phyloP scores from a whole-genome alignment of 1,140 invertebrate genomes.

The Sycophila sp. region DNA sequence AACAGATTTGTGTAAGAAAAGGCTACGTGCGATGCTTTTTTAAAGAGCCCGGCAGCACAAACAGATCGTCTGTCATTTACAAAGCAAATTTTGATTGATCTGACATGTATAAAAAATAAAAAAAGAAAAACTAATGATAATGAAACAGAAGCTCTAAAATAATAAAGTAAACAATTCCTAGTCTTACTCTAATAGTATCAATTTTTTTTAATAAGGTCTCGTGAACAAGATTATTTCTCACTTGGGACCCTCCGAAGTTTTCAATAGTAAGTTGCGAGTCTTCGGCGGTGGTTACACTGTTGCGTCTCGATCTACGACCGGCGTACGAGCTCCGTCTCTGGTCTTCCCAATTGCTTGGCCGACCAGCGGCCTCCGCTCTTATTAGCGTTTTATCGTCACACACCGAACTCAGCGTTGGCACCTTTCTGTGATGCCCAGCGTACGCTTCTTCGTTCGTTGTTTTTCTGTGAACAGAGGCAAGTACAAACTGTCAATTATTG shows the following conservation, averaged over 20 bases:
- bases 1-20: not conserved
- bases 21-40: conserved; percentile 10
- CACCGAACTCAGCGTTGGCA: conserved; percentile 81
- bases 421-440: conserved; percentile 82
- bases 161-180: conserved; percentile 39
- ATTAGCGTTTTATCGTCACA: conserved; percentile 63
- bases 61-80: not conserved
- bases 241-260: conserved; percentile 90
- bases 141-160: conserved; percentile 35
- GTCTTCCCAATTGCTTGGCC: conserved; percentile 86
- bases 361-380: conserved; percentile 76
- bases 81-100: conserved; percentile 21
- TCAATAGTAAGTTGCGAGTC: conserved; percentile 90
- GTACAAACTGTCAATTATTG: too few species aligned
- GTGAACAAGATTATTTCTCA: conserved; percentile 44
- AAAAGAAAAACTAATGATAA: conserved; percentile 21
- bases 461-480: conserved; percentile 45
- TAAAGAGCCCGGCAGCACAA: conserved; percentile 10
- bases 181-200: conserved; percentile 42
- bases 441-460: conserved; percentile 73
- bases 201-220: conserved; percentile 42
- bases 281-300: conserved; percentile 84
- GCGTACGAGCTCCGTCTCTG: conserved; percentile 78
- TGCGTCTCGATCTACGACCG: conserved; percentile 82
- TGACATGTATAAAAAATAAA: conserved; percentile 24